These are phyloP conservation scores for Platycnemis pennipes DNA, from an alignment of 2,888 invertebrate genomes.

Conservation along the genomic window DNA sequence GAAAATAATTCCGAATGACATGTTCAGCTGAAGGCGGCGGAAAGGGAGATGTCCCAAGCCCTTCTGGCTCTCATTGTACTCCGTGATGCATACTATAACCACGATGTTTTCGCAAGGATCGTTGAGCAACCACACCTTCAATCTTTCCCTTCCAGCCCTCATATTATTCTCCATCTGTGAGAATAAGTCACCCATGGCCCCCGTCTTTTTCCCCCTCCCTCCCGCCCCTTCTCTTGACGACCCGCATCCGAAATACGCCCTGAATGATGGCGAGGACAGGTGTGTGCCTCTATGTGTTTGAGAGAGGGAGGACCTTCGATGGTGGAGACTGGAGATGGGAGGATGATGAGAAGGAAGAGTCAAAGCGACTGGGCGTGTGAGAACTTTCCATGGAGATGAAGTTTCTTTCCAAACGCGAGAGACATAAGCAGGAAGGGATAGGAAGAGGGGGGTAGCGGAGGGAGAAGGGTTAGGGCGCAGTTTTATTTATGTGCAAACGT, in stretches of 20 bases:
- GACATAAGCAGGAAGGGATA: too few relatives aligned
- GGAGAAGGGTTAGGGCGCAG: not conserved
- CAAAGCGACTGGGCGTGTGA: not conserved
- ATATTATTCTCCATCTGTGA: not conserved
- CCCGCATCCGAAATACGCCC: conserved; percentile 47
- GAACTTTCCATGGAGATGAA: not conserved
- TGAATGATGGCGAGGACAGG: conserved; percentile 25
- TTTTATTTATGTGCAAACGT: not conserved
- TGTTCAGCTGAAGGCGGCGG: not conserved
- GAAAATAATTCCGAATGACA: not conserved
- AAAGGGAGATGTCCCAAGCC: not conserved
- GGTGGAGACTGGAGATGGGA: not conserved
- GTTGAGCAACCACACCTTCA: not conserved
- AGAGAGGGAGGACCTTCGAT: not conserved
- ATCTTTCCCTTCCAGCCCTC: not conserved
- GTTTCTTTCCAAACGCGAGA: not conserved
- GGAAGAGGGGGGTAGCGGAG: not conserved
- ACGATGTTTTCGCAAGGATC: conserved; percentile 1
- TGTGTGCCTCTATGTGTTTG: not conserved
- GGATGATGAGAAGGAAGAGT: not conserved
- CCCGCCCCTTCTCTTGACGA: not conserved
- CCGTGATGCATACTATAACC: not conserved
- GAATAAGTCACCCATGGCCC: not conserved
- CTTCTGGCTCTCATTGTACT: not conserved
- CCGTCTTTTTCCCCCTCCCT: too few relatives aligned